These are phyloP conservation scores for Meiosimyza decipiens DNA, from an alignment of 2,888 invertebrate species.

Conservation along the genomic window DNA sequence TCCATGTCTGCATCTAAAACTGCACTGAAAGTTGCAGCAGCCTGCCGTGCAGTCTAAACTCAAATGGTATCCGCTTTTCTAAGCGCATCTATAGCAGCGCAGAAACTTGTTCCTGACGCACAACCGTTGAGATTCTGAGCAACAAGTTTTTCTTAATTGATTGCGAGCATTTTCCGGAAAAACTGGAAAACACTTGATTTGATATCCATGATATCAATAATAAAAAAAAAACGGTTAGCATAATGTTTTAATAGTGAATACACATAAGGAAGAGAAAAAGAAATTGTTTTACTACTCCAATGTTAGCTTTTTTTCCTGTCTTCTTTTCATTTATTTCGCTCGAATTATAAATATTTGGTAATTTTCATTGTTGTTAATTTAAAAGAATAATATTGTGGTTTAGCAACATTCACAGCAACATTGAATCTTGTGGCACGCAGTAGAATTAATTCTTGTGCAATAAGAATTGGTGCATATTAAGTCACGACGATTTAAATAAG, in stretches of 20 bases:
- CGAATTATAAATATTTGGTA: too few relatives aligned
- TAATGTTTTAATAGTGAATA: background rate
- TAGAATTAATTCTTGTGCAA: too few relatives aligned
- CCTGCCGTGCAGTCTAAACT: background rate
- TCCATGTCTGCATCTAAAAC: conserved; percentile 12
- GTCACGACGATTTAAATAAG: too few relatives aligned
- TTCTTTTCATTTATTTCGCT: too few relatives aligned
- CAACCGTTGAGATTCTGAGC: conserved; percentile 2
- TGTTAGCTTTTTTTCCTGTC: too few relatives aligned
- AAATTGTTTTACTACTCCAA: too few relatives aligned
- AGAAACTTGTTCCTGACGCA: conserved; percentile 28
- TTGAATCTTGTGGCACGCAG: too few relatives aligned
- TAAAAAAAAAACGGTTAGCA: background rate
- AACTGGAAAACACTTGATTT: conserved; percentile 24
- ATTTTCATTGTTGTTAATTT: too few relatives aligned
- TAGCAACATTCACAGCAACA: too few relatives aligned
- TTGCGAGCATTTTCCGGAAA: conserved; percentile 23
- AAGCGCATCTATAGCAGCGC: background rate
- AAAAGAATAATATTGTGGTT: too few relatives aligned
- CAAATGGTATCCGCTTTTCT: conserved; percentile 4
- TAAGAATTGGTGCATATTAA: too few relatives aligned
- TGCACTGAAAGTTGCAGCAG: conserved; percentile 31
- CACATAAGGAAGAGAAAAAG: too few relatives aligned
- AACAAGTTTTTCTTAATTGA: conserved; percentile 15
- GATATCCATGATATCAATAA: background rate